A percentile compares a stretch with the other conserved stretches of the same genome.
Conservation (phyloP, 2,888 invertebrate species). For the Chloroclysta siterata region DNA sequence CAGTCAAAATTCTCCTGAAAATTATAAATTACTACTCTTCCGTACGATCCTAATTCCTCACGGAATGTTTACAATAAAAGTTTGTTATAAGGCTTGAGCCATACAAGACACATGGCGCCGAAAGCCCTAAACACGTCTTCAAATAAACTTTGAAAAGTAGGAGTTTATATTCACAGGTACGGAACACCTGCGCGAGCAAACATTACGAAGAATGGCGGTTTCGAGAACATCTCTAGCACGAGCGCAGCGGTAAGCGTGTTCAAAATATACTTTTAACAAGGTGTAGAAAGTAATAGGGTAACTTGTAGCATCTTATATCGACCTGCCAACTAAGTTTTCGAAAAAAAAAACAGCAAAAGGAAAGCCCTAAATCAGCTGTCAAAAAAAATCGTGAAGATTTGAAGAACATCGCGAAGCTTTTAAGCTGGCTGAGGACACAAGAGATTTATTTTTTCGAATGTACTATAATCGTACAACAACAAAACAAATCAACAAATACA, state of each 20-base stretch:
- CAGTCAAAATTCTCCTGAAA: neutral
- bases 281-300: too few relatives aligned
- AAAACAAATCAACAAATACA: too few relatives aligned
- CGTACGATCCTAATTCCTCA: neutral
- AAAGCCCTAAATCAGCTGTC: too few relatives aligned
- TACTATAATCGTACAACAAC: too few relatives aligned
- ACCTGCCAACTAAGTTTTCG: too few relatives aligned
- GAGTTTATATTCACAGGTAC: conserved; percentile 54
- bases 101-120: conserved; percentile 36
- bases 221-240: neutral
- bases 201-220: conserved; percentile 37
- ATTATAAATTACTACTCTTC: neutral
- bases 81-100: conserved; percentile 27
- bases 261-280: too few relatives aligned
- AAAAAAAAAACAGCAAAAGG: too few relatives aligned
- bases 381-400: too few relatives aligned
- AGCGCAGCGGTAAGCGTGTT: conserved; percentile 8
- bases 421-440: too few relatives aligned
- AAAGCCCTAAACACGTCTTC: conserved; percentile 47
- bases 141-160: conserved; percentile 52
- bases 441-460: too few relatives aligned
- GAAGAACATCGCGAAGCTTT: too few relatives aligned
- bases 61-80: conserved; percentile 11
- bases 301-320: too few relatives aligned
- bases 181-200: conserved; percentile 51